These are phyloP conservation scores for Helostoma temminkii DNA, from an alignment of 2,797 vertebrate species.

Conservation along the genomic window DNA sequence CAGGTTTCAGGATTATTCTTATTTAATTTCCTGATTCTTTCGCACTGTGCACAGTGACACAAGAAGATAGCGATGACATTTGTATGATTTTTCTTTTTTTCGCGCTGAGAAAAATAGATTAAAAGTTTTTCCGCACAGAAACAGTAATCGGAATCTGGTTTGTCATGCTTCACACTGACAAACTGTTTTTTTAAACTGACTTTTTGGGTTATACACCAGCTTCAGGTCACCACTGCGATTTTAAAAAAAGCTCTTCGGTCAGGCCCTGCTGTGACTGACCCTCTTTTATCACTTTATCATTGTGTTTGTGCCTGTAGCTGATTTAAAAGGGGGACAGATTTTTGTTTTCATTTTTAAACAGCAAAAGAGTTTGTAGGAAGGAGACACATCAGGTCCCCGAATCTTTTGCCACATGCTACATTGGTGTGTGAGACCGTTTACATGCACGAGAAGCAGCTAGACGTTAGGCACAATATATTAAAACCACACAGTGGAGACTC, in stretches of 20 bases:
- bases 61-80: too few relatives aligned
- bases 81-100: too few relatives aligned
- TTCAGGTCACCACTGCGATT: constrained; percentile 8
- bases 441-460: constrained; percentile 27
- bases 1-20: neutral
- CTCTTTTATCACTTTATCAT: constrained; percentile 26
- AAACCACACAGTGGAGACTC: constrained; percentile 20
- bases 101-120: too few relatives aligned
- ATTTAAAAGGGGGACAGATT: constrained; percentile 9
- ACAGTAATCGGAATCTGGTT: too few relatives aligned
- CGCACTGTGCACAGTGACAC: too few relatives aligned
- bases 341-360: neutral
- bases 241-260: constrained; percentile 38
- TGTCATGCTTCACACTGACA: too few relatives aligned
- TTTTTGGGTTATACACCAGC: constrained; percentile 9
- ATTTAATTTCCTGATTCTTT: too few relatives aligned
- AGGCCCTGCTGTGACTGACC: constrained; percentile 27
- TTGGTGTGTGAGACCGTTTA: neutral
- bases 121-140: too few relatives aligned
- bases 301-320: constrained; percentile 11
- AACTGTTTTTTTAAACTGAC: neutral
- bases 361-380: neutral
- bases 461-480: too few relatives aligned
- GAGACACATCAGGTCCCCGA: neutral
- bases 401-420: constrained; percentile 17